Base-by-base conservation (phyloP, 1,140 invertebrate species). In the Anastrepha obliqua region DNA sequence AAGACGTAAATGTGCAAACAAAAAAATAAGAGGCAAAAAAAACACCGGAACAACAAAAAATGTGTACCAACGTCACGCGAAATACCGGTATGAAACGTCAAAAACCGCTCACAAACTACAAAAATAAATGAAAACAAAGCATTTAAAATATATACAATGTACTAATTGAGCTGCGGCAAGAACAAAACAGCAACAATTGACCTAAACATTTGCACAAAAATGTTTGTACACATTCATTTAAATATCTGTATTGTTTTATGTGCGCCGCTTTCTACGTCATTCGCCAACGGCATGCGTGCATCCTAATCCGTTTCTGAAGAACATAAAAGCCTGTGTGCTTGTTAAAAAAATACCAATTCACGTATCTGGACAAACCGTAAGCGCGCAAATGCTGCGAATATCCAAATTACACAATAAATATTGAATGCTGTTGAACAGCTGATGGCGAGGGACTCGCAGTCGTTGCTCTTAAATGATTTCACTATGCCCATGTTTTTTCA, bases 131-230 rank as follows among this genome's bases (percentile, higher is more conserved):
- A 58, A 81, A 55, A 11, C 47, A 51, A 55, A 55, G 44, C 15
- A n/a, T 44, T 47, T 67, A 9, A 67, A 8, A 67, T 62, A 62
- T n/a, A 11, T 70, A 44, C 65, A 9, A 62, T 62, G 6, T 20
- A 78, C 42, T 51, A 47, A 78, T 78, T 78, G 1, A 47, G 47
- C 55, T 81, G 74, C 74, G 47, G 44, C 74, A 55, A 55, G 55
- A 58, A 58, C 64, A 8, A 81, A 81, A 51, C 67, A 44, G 15
- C 42, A 74, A 15, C 42, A 74, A 81, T 58, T 81, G 74, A 81
- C 47, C 47, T 51, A 58, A 81, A 20, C 74, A 55, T 6, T 15
- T 17, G 17, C 74, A 51, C 44, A 20, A 42, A 29, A 74, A 81
- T 55, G 8, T 55, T 58, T 55, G 17, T 20, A 51, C 17, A 47